phyloP scores from a whole-genome alignment of 2,888 invertebrate genomes.

The Colostygia pectinataria region DNA sequence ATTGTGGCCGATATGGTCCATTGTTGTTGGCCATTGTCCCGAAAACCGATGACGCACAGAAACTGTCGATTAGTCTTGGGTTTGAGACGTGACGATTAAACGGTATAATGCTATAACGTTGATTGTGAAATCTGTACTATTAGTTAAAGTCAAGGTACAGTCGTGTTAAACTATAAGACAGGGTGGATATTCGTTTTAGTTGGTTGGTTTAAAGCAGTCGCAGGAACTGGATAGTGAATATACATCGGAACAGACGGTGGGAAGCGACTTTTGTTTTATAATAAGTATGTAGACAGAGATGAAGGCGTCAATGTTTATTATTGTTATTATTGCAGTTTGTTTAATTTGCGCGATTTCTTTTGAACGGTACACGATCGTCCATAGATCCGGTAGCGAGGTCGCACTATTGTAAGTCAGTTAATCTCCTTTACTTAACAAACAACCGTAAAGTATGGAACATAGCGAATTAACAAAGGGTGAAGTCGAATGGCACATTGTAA shows the following conservation, averaged over 20 bases:
- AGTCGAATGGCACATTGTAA: constrained; percentile 2
- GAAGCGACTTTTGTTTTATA: too few species aligned
- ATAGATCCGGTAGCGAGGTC: constrained; percentile 5
- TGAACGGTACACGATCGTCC: too few species aligned
- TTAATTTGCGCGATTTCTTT: too few species aligned
- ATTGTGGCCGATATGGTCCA: constrained; percentile 48
- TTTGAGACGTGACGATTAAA: constrained; percentile 31
- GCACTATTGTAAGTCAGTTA: neutral
- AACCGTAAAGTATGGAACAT: constrained; percentile 2
- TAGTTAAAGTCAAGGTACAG: too few species aligned
- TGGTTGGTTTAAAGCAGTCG: too few species aligned
- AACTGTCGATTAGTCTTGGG: constrained; percentile 72
- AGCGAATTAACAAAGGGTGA: constrained; percentile 11
- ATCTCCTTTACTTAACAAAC: constrained; percentile 2
- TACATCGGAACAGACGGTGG: too few species aligned
- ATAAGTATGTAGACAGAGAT: too few species aligned
- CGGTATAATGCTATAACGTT: constrained; percentile 8
- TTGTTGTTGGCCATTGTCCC: constrained; percentile 55
- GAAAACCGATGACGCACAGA: constrained; percentile 66
- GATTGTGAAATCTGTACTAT: constrained; percentile 11
- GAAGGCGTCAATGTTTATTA: too few species aligned
- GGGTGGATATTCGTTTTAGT: too few species aligned
- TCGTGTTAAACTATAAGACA: too few species aligned
- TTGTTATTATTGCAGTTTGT: too few species aligned
- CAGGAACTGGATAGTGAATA: too few species aligned